Base-by-base conservation (phyloP, 37 sponge, comb jelly and placozoan species). In the Tethya wilhelma region DNA sequence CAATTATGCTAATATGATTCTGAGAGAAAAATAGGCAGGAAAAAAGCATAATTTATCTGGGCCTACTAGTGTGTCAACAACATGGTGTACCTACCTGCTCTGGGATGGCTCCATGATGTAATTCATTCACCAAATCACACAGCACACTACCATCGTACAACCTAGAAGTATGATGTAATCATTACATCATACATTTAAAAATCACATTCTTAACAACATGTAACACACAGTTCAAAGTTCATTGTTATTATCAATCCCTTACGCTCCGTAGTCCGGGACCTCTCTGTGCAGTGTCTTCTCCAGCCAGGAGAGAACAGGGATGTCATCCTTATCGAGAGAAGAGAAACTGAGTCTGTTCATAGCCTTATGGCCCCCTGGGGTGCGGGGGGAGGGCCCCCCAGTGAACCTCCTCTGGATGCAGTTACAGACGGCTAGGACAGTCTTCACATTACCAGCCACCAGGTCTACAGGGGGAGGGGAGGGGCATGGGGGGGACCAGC, bases 131-230 rank as follows among this genome's bases (percentile, higher is more conserved):
- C 31, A 93, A 67, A 26, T 82, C 64, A 44, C 88, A 90, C 4
- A 93, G 84, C 17, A 91, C 62, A 17, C 22, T 67, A 0, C 88
- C 94, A 86, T 93, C 94, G 29, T 69, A 65, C 31, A 93, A 57
- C 58, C 94, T 93, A 62, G 0, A 77, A n/a, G n/a, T 6, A 55
- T 56, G 20, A 4, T 44, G 20, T 1, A 44, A 6, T 71, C 20
- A n/a, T 42, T 26, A 25, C 14, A 9, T 67, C 17, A n/a, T 26
- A n/a, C 30, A 63, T 28, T 63, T 25, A 26, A 8, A 23, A 70
- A 31, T 2, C 25, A 2, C 4, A 74, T 26, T 37, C 1, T 53
- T 30, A 44, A 26, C 55, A 28, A 45, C 29, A 67, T 20, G 39
- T 36, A 6, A 7, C 6, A 8, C 65, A 77, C 71, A 37, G n/a